phyloP scores from a whole-genome alignment of 2,888 invertebrate species.

The Uropetala carovei region DNA sequence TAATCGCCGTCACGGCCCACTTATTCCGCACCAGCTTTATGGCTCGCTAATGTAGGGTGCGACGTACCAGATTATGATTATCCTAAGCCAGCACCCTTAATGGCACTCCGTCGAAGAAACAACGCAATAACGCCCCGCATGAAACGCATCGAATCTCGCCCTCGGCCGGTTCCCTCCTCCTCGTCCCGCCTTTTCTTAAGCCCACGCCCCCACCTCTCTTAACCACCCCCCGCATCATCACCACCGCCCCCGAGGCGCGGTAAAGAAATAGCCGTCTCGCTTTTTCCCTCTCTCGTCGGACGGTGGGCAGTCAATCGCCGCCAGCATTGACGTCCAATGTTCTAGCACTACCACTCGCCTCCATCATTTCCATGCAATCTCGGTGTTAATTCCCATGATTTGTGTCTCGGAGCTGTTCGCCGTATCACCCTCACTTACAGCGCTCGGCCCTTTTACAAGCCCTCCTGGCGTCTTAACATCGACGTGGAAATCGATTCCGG shows the following conservation, averaged over 20 bases:
- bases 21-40: conserved; percentile 69
- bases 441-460: background rate
- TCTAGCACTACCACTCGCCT: background rate
- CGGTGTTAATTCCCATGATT: conserved; percentile 57
- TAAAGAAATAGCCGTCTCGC: conserved; percentile 8
- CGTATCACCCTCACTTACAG: background rate
- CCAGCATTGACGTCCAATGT: background rate
- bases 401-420: conserved; percentile 35
- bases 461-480: background rate
- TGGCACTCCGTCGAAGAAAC: conserved; percentile 28
- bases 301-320: conserved; percentile 50
- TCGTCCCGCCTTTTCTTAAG: background rate
- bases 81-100: conserved; percentile 50
- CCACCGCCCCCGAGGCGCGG: conserved; percentile 30
- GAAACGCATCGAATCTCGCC: conserved; percentile 33
- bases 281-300: background rate
- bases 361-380: conserved; percentile 58
- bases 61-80: conserved; percentile 61
- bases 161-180: no score
- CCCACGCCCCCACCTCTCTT: background rate
- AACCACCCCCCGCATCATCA: conserved; percentile 25
- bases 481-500: background rate
- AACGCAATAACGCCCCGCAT: conserved; percentile 33
- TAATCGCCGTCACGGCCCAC: conserved; percentile 67
- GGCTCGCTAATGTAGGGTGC: conserved; percentile 67